Conservation (phyloP, 2,113 vertebrate genomes). For the Todiramphus saurophagus region DNA sequence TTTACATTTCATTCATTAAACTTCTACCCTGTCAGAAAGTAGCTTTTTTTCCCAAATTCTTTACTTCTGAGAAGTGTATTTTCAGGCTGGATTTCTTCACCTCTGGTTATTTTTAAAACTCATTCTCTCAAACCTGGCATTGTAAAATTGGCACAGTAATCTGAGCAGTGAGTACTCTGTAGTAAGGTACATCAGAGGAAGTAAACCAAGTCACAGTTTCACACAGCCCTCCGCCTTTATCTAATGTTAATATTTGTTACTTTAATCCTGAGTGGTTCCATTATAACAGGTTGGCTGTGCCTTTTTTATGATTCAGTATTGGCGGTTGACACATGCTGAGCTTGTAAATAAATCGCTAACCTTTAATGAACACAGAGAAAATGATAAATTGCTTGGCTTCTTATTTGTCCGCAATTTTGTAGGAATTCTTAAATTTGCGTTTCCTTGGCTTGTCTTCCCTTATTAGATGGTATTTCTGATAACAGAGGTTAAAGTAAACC, state of each 20-base stretch:
- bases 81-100: not conserved
- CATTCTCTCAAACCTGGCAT: not conserved
- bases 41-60: not conserved
- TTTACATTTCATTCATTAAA: slow-evolving; percentile 10
- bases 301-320: not conserved
- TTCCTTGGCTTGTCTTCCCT: not conserved
- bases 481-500: not conserved
- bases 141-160: not conserved
- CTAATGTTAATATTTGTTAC: not conserved
- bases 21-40: not conserved
- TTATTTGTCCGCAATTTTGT: not conserved
- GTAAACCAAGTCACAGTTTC: not conserved
- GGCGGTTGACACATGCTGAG: fast-evolving
- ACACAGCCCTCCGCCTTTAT: not conserved
- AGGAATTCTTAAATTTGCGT: not conserved
- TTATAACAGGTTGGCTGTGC: not conserved
- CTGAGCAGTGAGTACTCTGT: not conserved
- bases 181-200: not conserved
- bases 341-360: not conserved
- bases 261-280: not conserved
- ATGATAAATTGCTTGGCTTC: not conserved
- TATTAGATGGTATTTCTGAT: not conserved
- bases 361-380: not conserved
- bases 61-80: not conserved
- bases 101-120: not conserved